These are phyloP conservation scores for Copidosoma aretas DNA, from an alignment of 2,888 invertebrate species.

Conservation along the genomic window DNA sequence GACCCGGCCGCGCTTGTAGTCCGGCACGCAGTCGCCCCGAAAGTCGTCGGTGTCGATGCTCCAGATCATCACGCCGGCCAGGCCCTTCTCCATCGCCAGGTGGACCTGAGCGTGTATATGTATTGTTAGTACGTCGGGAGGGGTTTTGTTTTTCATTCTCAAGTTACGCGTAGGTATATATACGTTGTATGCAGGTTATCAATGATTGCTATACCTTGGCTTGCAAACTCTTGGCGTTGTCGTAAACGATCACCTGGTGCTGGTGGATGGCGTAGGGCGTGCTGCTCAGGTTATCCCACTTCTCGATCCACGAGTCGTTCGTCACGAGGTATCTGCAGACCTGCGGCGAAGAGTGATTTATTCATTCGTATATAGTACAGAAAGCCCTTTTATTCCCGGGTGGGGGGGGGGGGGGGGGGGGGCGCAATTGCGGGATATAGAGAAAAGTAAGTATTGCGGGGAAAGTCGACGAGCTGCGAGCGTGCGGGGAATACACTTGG, in stretches of 20 bases:
- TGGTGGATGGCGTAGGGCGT: slow-evolving; percentile 72
- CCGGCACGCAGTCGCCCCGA: slow-evolving; percentile 68
- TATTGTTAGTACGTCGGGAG: too few species aligned
- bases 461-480: too few species aligned
- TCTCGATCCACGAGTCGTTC: slow-evolving; percentile 67
- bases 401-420: too few species aligned
- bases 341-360: slow-evolving; percentile 41
- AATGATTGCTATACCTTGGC: slow-evolving; percentile 68
- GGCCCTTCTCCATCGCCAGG: slow-evolving; percentile 48
- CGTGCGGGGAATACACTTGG: too few species aligned
- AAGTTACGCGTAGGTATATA: too few species aligned
- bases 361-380: too few species aligned
- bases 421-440: too few species aligned
- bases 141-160: too few species aligned
- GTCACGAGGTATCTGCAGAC: slow-evolving; percentile 51
- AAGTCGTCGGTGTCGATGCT: slow-evolving; percentile 90
- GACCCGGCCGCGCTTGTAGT: slow-evolving; percentile 2
- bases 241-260: slow-evolving; percentile 76
- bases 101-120: slow-evolving; percentile 48
- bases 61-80: slow-evolving; percentile 89
- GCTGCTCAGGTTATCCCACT: slow-evolving; percentile 74
- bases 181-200: too few species aligned
- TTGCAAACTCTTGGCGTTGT: slow-evolving; percentile 77
- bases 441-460: too few species aligned
- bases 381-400: too few species aligned